Conservation (phyloP, 2,797 vertebrate genomes). For the Platyrinchus mystaceus region DNA sequence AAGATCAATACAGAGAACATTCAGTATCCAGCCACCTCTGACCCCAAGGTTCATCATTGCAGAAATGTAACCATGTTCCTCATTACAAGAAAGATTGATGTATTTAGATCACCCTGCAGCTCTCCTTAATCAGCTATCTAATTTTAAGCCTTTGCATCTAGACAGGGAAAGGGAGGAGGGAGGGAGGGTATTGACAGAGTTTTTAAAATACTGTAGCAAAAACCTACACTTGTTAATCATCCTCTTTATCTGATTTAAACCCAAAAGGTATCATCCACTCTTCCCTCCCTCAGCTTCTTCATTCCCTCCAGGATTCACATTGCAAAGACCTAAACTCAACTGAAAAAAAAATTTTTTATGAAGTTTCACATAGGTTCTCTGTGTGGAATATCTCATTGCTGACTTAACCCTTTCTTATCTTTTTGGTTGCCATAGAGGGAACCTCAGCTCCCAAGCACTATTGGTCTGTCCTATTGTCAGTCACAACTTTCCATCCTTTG, state of each 20-base stretch:
- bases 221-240: constrained; percentile 15
- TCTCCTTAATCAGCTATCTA: constrained; percentile 51
- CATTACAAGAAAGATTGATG: constrained; percentile 29
- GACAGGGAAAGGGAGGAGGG: neutral
- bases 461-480: neutral
- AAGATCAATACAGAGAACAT: neutral
- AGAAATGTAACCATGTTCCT: constrained; percentile 3
- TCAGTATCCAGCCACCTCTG: neutral
- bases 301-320: neutral
- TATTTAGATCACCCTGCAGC: neutral
- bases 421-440: neutral
- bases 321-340: neutral
- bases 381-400: neutral
- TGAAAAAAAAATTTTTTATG: neutral
- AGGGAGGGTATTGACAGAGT: neutral
- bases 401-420: neutral
- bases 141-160: neutral
- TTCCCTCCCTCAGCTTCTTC: neutral
- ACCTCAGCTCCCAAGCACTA: neutral
- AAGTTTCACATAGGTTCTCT: neutral
- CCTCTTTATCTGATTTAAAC: neutral
- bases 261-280: neutral
- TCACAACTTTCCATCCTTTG: neutral
- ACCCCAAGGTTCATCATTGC: neutral
- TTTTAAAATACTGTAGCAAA: constrained; percentile 38